Evolutionary conservation across 2,888 invertebrate genomes (phyloP).

Genomic region (Parnassius glacialis): DNA sequence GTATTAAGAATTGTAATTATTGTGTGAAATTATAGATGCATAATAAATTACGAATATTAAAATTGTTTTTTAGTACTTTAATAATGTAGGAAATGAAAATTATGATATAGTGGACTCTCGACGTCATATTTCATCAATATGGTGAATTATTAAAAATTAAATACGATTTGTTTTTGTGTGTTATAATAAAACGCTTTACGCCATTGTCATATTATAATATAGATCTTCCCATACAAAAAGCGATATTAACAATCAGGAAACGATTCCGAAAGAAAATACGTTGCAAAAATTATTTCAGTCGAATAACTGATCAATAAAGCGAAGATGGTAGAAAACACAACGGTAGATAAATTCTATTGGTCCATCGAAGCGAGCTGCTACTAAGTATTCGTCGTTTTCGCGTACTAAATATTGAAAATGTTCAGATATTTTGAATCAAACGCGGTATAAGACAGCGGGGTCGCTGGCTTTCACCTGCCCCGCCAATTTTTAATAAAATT

Average conservation of each 20-base stretch:
- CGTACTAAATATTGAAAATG: slow-evolving; percentile 40
- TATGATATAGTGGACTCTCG: too few species aligned
- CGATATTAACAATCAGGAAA: slow-evolving; percentile 35
- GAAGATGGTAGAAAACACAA: slow-evolving; percentile 41
- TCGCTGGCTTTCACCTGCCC: slow-evolving; percentile 47
- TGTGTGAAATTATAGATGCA: too few species aligned
- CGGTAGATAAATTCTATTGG: slow-evolving; percentile 31
- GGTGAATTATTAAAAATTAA: too few species aligned
- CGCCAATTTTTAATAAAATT: slow-evolving; percentile 65
- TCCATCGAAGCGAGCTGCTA: slow-evolving; percentile 40
- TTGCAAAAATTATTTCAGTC: slow-evolving; percentile 44
- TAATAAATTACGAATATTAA: too few species aligned
- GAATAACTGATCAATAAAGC: slow-evolving; percentile 62
- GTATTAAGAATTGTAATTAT: neutral
- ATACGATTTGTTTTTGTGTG: too few species aligned
- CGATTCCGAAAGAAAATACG: slow-evolving; percentile 30
- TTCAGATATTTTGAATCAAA: slow-evolving; percentile 63
- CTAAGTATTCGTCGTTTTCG: slow-evolving; percentile 43
- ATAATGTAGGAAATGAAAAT: too few species aligned
- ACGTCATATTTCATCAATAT: too few species aligned
- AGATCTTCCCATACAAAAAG: slow-evolving; percentile 40
- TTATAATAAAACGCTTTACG: slow-evolving; percentile 25
- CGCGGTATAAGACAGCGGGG: slow-evolving; percentile 43
- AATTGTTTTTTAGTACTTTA: too few species aligned
- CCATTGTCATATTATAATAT: slow-evolving; percentile 34